Evolutionary conservation across 2,797 vertebrate species (phyloP).

Genomic region (Sebastes cheni): DNA sequence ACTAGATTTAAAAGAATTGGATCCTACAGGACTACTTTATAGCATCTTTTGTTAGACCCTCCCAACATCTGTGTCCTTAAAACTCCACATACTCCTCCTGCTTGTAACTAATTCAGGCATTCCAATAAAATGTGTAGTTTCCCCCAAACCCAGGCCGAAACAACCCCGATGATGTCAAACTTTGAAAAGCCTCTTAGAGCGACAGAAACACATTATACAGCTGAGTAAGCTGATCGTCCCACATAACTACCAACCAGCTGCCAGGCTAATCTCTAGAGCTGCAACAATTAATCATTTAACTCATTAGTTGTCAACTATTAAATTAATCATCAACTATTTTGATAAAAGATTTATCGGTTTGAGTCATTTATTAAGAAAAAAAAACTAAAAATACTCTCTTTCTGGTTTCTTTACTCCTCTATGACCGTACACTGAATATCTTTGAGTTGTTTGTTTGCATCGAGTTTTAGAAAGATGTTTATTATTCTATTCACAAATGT

Average conservation of each 20-base stretch:
- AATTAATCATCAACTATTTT: too few species aligned
- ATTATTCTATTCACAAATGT: neutral
- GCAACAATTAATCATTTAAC: too few species aligned
- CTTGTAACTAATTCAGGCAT: neutral
- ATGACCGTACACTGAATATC: too few species aligned
- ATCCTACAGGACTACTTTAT: too few species aligned
- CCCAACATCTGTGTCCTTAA: neutral
- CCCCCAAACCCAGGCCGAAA: too few species aligned
- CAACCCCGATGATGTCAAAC: neutral
- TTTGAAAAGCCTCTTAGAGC: neutral
- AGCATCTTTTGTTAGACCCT: too few species aligned
- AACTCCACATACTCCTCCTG: neutral
- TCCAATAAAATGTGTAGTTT: neutral
- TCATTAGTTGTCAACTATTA: too few species aligned
- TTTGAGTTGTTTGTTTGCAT: neutral
- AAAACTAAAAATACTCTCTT: rapidly evolving
- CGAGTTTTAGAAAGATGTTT: neutral
- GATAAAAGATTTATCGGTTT: too few species aligned
- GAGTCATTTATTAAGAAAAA: too few species aligned
- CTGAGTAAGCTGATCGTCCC: neutral
- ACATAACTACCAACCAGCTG: neutral
- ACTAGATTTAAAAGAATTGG: neutral
- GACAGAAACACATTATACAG: neutral
- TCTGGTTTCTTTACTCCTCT: too few species aligned
- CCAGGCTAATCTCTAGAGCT: neutral